Percentiles rank a stretch among this genome's conserved stretches.
phyloP scores from a whole-genome alignment of 2,888 invertebrate species.

The Hoplodrina ambigua region DNA sequence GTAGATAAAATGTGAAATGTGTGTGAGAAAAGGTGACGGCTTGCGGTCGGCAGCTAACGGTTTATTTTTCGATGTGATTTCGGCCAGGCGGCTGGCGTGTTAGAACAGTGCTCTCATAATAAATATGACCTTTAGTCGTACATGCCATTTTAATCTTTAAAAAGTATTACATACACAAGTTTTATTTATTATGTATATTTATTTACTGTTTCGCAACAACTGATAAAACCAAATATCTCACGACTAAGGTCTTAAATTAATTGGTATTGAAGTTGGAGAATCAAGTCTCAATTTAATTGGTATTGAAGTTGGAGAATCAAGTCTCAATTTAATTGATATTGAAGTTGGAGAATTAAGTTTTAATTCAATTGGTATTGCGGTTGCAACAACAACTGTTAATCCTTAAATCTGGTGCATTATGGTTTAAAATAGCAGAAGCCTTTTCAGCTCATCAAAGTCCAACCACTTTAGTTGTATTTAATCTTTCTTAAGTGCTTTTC shows the following conservation, averaged over 20 bases:
- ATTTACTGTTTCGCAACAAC: too few relatives aligned
- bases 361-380: neutral
- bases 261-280: neutral
- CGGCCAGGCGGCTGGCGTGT: too few relatives aligned
- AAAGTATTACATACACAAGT: too few relatives aligned
- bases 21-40: too few relatives aligned
- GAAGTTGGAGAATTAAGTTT: neutral
- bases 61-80: too few relatives aligned
- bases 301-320: neutral
- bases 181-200: too few relatives aligned
- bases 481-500: constrained; percentile 16
- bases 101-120: too few relatives aligned
- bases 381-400: neutral
- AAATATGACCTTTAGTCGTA: too few relatives aligned
- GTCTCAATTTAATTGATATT: neutral
- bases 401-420: neutral
- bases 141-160: too few relatives aligned
- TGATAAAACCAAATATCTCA: too few relatives aligned
- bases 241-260: neutral
- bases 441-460: neutral
- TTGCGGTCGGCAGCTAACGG: too few relatives aligned
- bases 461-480: constrained; percentile 7
- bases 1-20: too few relatives aligned
- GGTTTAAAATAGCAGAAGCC: neutral
- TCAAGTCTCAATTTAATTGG: neutral